A percentile compares a stretch with the other conserved stretches of the same genome.
These are phyloP conservation scores for Arrhopalites spinosus DNA, from an alignment of 2,888 invertebrate species.

Conservation along the genomic window DNA sequence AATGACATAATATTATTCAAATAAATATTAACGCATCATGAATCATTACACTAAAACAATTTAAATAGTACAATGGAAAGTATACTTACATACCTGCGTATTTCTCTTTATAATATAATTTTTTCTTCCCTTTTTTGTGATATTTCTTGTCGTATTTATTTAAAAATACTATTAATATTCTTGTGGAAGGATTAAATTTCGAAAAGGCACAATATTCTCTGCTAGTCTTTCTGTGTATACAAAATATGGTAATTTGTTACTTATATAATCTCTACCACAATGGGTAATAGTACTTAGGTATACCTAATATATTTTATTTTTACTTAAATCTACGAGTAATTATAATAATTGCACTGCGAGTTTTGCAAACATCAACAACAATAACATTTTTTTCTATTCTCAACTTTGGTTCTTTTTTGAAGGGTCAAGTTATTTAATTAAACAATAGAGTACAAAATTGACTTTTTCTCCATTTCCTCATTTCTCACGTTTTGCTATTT, in stretches of 20 bases:
- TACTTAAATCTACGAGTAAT: neutral
- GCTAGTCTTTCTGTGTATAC: neutral
- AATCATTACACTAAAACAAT: too few species aligned
- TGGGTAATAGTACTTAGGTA: neutral
- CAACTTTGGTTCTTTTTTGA: neutral
- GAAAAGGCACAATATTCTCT: constrained; percentile 1
- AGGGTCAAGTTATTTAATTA: neutral
- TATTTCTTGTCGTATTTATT: neutral
- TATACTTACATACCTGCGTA: too few species aligned
- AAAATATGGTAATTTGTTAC: constrained; percentile 6
- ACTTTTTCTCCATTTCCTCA: too few species aligned
- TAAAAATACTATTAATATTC: neutral
- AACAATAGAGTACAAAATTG: too few species aligned
- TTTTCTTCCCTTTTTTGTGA: neutral
- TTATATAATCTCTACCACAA: neutral
- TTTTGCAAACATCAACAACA: neutral
- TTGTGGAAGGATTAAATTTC: neutral
- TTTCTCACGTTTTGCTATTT: too few species aligned
- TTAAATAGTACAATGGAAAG: too few species aligned
- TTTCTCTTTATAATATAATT: neutral
- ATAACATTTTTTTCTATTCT: neutral
- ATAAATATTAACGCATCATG: neutral
- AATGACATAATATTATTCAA: neutral
- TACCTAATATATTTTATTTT: neutral
- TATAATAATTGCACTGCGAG: neutral